Conservation (phyloP, 2,888 invertebrate species). For the Pyrgus malvae region DNA sequence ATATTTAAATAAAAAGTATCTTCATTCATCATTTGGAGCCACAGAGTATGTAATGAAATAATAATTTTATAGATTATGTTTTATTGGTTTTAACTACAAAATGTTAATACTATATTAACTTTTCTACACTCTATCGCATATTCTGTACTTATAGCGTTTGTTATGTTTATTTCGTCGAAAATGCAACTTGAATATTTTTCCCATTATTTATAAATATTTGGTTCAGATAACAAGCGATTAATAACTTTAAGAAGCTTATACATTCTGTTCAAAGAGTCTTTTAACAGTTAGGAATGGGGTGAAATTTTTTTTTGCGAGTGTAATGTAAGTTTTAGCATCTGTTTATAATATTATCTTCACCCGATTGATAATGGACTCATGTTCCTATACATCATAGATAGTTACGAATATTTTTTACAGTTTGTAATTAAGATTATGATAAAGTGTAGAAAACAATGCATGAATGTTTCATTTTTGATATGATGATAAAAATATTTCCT, state of each 20-base stretch:
- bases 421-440: conserved; percentile 61
- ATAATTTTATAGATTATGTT: conserved; percentile 43
- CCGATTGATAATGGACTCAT: conserved; percentile 56
- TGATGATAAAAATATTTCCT: conserved; percentile 77
- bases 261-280: conserved; percentile 43
- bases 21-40: conserved; percentile 1
- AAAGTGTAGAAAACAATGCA: conserved; percentile 80
- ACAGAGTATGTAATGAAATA: conserved; percentile 16
- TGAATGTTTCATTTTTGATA: conserved; percentile 78
- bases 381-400: conserved; percentile 68
- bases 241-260: conserved; percentile 46
- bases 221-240: conserved; percentile 40
- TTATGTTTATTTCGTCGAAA: conserved; percentile 16
- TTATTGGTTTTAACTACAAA: conserved; percentile 67
- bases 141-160: conserved; percentile 34
- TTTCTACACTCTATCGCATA: conserved; percentile 80
- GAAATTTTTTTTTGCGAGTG: conserved; percentile 37
- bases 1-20: neutral
- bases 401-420: conserved; percentile 59
- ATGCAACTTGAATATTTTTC: neutral
- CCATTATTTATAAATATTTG: conserved; percentile 28
- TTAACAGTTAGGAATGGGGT: conserved; percentile 49
- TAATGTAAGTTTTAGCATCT: conserved; percentile 7
- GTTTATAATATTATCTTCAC: conserved; percentile 39
- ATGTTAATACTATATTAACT: conserved; percentile 48